Evolutionary conservation across 2,888 invertebrate species (phyloP), one percentile per base, ranked within the genome.

Genomic region (Daptonema setosum): DNA sequence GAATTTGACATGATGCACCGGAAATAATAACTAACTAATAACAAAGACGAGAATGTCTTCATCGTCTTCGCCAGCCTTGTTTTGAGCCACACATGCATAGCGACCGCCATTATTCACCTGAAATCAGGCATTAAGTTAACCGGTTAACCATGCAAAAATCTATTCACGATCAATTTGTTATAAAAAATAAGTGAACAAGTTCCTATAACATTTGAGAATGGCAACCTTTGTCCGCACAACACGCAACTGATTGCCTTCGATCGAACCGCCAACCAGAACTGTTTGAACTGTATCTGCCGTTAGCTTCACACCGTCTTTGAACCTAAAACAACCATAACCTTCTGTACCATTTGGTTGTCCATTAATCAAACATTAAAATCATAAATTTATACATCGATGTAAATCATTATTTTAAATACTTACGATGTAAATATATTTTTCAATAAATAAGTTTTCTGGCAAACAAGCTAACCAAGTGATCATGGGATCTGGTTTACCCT

Each of bases 401-500:
- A n/a, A n/a, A n/a, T n/a, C n/a, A n/a, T n/a, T n/a, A n/a, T n/a
- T n/a, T n/a, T n/a, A n/a, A n/a, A n/a, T n/a, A n/a, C n/a, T n/a
- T n/a, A n/a, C n/a, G n/a, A n/a, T n/a, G n/a, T n/a, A n/a, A n/a
- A n/a, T n/a, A n/a, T n/a, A n/a, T n/a, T n/a, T n/a, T n/a, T n/a
- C n/a, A n/a, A n/a, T n/a, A n/a, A n/a, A 8, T 22, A 47, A n/a
- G 3, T 47, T 47, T 22, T n/a, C 47, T 47, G 35, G 8, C 14
- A 45, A n/a, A 5, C 50, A 26, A 41, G 20, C 50, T 26, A 60
- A 63, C 73, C 75, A 75, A 14, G 63, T 61, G 60, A 75, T 72
- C 24, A 61, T 61, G 2, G 74, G 74, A 11, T 65, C 63, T 1
- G 75, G 75, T 52, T 72, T 68, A 2, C 74, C 74, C n/a, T 66